These are phyloP conservation scores for Periophthalmodon schlosseri DNA, from an alignment of 2,113 vertebrate species.

Conservation along the genomic window DNA sequence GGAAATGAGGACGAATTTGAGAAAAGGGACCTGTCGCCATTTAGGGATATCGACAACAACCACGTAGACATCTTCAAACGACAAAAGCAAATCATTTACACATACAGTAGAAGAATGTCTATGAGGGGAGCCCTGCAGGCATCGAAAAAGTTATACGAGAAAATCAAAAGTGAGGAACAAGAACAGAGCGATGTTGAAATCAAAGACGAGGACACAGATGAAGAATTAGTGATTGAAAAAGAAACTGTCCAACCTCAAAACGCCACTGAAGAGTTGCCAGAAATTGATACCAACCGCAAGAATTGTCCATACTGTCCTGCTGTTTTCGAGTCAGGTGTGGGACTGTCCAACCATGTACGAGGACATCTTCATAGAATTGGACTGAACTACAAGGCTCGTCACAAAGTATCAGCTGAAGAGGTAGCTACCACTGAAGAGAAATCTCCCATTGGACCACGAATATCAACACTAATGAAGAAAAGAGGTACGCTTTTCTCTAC, in stretches of 20 bases:
- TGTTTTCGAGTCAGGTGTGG: slow-evolving; percentile 93
- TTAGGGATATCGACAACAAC: slow-evolving; percentile 39
- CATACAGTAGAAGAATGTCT: slow-evolving; percentile 75
- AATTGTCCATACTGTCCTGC: slow-evolving; percentile 92
- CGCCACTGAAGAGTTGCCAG: slow-evolving; percentile 49
- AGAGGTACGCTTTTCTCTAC: slow-evolving; percentile 79
- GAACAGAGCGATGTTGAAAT: slow-evolving; percentile 52
- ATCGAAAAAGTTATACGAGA: slow-evolving; percentile 69
- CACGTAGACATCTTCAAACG: slow-evolving; percentile 58
- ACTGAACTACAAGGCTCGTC: slow-evolving; percentile 89
- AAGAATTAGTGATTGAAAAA: slow-evolving; percentile 61
- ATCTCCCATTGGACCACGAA: slow-evolving; percentile 87
- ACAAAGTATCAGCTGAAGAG: slow-evolving; percentile 89
- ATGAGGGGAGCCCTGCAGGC: slow-evolving; percentile 70
- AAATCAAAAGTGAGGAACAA: slow-evolving; percentile 64
- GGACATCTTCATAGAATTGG: slow-evolving; percentile 94
- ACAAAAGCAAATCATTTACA: slow-evolving; percentile 67
- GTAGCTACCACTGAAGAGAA: slow-evolving; percentile 91
- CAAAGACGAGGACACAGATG: slow-evolving; percentile 75
- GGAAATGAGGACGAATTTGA: slow-evolving; percentile 49
- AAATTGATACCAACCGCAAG: slow-evolving; percentile 81
- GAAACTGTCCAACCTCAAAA: neutral
- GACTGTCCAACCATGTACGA: slow-evolving; percentile 91
- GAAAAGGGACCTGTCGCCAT: slow-evolving; percentile 55
- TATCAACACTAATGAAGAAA: slow-evolving; percentile 85